Evolutionary conservation across 2,113 vertebrate genomes (phyloP).

Genomic region (Protobothrops flavoviridis): DNA sequence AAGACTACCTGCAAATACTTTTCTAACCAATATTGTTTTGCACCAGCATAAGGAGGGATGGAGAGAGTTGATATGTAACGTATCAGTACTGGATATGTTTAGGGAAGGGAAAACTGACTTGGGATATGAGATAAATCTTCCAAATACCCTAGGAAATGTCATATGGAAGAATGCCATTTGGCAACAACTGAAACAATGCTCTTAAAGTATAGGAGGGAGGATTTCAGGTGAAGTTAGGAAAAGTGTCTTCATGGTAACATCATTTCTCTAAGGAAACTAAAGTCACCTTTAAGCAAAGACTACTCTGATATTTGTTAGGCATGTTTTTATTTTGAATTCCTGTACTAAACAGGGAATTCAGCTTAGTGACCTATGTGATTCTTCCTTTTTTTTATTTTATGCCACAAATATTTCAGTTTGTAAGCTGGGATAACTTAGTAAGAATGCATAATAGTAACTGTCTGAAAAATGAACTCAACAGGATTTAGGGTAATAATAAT

Average conservation of each 20-base stretch:
- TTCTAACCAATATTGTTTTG: not conserved
- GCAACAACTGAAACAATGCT: not conserved
- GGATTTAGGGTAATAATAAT: constrained; percentile 2
- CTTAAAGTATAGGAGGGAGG: not conserved
- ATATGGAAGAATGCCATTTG: not conserved
- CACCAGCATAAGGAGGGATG: not conserved
- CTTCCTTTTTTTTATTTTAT: not conserved
- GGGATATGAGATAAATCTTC: not conserved
- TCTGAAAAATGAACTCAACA: constrained; percentile 22
- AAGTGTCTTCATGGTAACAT: not conserved
- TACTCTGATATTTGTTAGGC: not conserved
- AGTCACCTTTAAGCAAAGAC: not conserved
- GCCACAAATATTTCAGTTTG: not conserved
- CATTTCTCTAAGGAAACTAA: not conserved
- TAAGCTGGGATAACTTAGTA: not conserved
- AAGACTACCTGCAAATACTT: not conserved
- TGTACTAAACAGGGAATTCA: not conserved
- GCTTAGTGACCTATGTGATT: not conserved
- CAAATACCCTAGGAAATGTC: not conserved
- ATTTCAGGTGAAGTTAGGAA: not conserved
- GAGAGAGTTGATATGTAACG: not conserved
- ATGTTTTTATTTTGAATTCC: not conserved
- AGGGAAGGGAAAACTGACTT: not conserved
- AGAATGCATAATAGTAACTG: constrained; percentile 12
- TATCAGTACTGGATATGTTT: not conserved